Evolutionary conservation across 1,140 invertebrate species (phyloP).

Genomic region (Littorina saxatilis): DNA sequence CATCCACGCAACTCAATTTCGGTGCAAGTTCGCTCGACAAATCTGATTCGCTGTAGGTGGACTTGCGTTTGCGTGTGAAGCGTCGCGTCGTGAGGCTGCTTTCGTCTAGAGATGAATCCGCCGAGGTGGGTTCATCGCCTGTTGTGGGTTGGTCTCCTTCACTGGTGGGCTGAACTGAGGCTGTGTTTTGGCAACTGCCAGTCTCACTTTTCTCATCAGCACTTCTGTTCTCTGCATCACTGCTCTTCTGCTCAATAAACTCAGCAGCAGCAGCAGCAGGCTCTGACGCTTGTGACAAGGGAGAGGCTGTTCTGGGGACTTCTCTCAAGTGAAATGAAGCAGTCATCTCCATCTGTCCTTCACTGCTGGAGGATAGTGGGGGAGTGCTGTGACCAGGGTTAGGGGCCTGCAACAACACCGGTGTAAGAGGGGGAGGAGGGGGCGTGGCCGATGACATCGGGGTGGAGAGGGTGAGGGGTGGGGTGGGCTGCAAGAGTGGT

Average conservation of each 20-base stretch:
- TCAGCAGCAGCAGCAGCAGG: not conserved
- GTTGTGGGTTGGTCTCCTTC: not conserved
- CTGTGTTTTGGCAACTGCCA: no score
- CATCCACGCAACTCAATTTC: conserved; percentile 20
- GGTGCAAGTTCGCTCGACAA: conserved; percentile 13
- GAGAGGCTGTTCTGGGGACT: not conserved
- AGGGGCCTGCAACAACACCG: conserved; percentile 15
- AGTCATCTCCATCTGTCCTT: not conserved
- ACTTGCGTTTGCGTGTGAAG: conserved; percentile 46
- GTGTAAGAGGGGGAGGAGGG: conserved; percentile 22
- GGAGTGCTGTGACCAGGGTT: not conserved
- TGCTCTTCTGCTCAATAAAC: no score
- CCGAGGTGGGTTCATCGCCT: not conserved
- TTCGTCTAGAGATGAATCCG: not conserved
- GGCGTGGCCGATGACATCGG: conserved; percentile 20
- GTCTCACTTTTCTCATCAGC: no score
- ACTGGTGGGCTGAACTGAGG: no score
- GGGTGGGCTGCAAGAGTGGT: conserved; percentile 26
- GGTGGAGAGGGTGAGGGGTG: not conserved
- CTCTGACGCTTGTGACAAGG: not conserved
- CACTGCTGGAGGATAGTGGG: not conserved
- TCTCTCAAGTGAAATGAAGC: not conserved
- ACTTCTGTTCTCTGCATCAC: no score
- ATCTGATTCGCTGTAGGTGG: conserved; percentile 41
- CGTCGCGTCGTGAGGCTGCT: conserved; percentile 1